A percentile compares a stretch with the other conserved stretches of the same genome.
These are phyloP conservation scores for Tanytarsus gracilentus DNA, from an alignment of 2,888 invertebrate genomes.

Conservation along the genomic window DNA sequence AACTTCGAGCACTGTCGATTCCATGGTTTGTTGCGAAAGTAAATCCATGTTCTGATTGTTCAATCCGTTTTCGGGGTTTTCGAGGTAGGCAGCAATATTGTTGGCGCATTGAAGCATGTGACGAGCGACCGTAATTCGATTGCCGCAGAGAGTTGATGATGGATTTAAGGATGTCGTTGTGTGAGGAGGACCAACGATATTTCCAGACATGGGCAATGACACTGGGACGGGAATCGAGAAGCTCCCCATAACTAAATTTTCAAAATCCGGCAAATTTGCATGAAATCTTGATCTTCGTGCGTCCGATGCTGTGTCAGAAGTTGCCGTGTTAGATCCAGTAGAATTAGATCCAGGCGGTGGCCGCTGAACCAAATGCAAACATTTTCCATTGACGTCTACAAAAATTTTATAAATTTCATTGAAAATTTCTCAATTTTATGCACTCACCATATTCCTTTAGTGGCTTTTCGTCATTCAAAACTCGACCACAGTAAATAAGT, in stretches of 20 bases:
- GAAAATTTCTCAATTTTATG: slow-evolving; percentile 18
- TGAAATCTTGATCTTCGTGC: slow-evolving; percentile 34
- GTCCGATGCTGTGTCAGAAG: slow-evolving; percentile 33
- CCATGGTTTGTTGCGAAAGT: slow-evolving; percentile 44
- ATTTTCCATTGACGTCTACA: slow-evolving; percentile 81
- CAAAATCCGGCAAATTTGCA: slow-evolving; percentile 2
- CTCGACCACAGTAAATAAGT: slow-evolving; percentile 90
- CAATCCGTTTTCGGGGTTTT: slow-evolving; percentile 41
- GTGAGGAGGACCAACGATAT: slow-evolving; percentile 33
- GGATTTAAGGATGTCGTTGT: slow-evolving; percentile 39
- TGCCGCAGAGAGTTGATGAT: slow-evolving; percentile 43
- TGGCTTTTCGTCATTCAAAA: slow-evolving; percentile 77
- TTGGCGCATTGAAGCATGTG: slow-evolving; percentile 44
- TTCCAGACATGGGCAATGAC: background rate
- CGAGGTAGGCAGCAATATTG: slow-evolving; percentile 42
- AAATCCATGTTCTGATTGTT: slow-evolving; percentile 43
- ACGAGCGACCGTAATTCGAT: slow-evolving; percentile 43
- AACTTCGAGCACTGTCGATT: slow-evolving; percentile 44
- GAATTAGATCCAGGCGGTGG: slow-evolving; percentile 57
- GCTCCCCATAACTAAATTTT: slow-evolving; percentile 27
- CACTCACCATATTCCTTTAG: slow-evolving; percentile 72
- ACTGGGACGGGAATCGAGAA: slow-evolving; percentile 21
- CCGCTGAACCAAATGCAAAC: slow-evolving; percentile 83
- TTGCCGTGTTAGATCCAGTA: slow-evolving; percentile 27
- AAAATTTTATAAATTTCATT: slow-evolving; percentile 13